Evolutionary conservation across 2,113 vertebrate species (phyloP).

Genomic region (Brachyistius frenatus): DNA sequence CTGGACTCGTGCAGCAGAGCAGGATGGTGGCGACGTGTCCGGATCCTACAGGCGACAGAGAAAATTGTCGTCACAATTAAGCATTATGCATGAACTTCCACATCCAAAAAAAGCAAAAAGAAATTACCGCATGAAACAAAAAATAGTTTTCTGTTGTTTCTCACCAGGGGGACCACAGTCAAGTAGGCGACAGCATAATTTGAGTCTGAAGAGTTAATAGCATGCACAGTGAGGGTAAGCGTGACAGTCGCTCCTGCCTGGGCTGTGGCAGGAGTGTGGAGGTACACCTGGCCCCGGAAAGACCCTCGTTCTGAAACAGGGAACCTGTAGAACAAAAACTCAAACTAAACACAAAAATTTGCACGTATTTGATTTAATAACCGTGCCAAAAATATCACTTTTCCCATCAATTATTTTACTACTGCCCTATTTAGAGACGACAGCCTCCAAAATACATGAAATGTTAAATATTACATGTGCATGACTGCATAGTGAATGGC

Average conservation of each 20-base stretch:
- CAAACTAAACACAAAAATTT: not conserved
- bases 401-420: not conserved
- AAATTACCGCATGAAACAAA: no score
- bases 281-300: conserved; percentile 72
- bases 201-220: conserved; percentile 67
- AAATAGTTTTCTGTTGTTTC: not conserved
- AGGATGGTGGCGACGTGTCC: conserved; percentile 77
- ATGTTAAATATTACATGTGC: no score
- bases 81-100: not conserved
- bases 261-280: conserved; percentile 79
- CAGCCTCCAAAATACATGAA: no score
- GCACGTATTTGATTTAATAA: not conserved
- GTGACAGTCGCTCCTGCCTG: conserved; percentile 74
- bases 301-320: conserved; percentile 72
- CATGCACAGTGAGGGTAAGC: conserved; percentile 81
- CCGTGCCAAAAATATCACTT: not conserved
- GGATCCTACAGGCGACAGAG: conserved; percentile 64
- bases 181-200: conserved; percentile 86
- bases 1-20: conserved; percentile 65
- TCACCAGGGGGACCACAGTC: conserved; percentile 81
- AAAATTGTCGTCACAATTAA: not conserved
- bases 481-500: no score
- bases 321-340: conserved; percentile 68
- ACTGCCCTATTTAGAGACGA: no score
- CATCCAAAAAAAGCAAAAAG: not conserved